Percentiles rank a stretch among this genome's conserved stretches.
phyloP scores from a whole-genome alignment of 92 coral and sea anemone species.

The Phenganax marumi region DNA sequence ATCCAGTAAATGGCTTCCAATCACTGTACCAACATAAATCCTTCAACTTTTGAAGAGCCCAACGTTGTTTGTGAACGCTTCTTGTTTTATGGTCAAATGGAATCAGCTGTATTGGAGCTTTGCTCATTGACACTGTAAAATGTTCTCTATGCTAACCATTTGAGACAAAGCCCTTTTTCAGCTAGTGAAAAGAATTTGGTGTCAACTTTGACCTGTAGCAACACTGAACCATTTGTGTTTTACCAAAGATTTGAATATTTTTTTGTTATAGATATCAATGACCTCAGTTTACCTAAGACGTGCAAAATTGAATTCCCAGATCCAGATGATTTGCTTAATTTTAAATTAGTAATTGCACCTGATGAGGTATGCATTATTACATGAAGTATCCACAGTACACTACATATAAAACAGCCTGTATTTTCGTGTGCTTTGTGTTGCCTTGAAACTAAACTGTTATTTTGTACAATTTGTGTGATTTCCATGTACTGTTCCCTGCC shows the following conservation, averaged over 20 bases:
- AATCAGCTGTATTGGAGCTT: too few relatives aligned
- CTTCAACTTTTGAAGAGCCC: too few relatives aligned
- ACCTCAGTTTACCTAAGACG: constrained; percentile 90
- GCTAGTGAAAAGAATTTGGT: not conserved
- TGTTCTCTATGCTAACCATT: too few relatives aligned
- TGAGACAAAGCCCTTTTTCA: not conserved
- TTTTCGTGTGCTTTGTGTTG: not conserved
- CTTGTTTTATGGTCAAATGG: too few relatives aligned
- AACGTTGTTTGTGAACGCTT: too few relatives aligned
- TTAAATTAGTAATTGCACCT: constrained; percentile 90
- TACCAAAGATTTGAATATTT: not conserved
- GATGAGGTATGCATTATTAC: constrained; percentile 77
- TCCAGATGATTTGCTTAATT: constrained; percentile 91
- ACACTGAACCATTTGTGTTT: not conserved
- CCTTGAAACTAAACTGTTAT: too few relatives aligned
- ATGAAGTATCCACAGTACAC: too few relatives aligned
- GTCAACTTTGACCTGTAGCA: not conserved
- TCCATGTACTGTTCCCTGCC: too few relatives aligned
- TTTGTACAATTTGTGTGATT: too few relatives aligned
- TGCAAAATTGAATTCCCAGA: constrained; percentile 97
- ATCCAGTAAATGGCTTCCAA: too few relatives aligned
- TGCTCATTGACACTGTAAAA: too few relatives aligned
- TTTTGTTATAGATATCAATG: constrained; percentile 82
- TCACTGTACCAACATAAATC: too few relatives aligned
- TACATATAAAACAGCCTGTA: not conserved